A percentile compares a stretch with the other conserved stretches of the same genome.
Conservation (phyloP, 2,888 invertebrate species). For the Eristalis tenax region DNA sequence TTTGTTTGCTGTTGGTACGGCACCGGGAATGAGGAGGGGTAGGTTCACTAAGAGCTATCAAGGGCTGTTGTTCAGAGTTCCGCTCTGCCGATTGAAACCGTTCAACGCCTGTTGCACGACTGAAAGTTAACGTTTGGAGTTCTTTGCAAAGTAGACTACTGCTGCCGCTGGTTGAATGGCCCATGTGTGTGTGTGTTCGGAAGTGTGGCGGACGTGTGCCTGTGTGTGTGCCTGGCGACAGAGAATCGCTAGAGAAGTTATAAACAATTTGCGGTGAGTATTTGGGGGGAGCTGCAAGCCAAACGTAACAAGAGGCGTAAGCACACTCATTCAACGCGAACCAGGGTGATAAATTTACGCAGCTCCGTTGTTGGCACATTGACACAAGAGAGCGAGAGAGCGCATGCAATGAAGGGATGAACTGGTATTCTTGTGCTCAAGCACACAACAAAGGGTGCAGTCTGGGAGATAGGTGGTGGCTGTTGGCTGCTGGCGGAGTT, state of each 20-base stretch:
- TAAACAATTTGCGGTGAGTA: slow-evolving; percentile 14
- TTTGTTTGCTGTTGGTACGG: background rate
- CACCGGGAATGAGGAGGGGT: background rate
- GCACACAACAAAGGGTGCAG: background rate
- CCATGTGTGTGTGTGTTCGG: background rate
- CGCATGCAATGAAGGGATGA: slow-evolving; percentile 28
- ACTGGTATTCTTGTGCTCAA: background rate
- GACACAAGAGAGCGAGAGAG: background rate
- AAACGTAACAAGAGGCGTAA: slow-evolving; percentile 45
- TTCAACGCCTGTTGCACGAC: slow-evolving; percentile 71
- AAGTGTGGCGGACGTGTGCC: background rate
- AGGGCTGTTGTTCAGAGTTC: background rate
- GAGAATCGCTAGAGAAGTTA: slow-evolving; percentile 31
- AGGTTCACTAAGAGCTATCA: slow-evolving; percentile 1
- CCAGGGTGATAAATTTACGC: slow-evolving; percentile 29
- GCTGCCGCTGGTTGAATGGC: background rate
- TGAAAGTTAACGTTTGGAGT: slow-evolving; percentile 39
- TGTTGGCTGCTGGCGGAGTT: background rate
- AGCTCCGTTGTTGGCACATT: slow-evolving; percentile 7
- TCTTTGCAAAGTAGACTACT: background rate
- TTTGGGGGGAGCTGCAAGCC: background rate
- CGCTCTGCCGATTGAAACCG: slow-evolving; percentile 38
- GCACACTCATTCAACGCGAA: slow-evolving; percentile 42
- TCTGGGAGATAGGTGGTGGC: background rate
- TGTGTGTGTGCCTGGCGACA: slow-evolving; percentile 22